Evolutionary conservation across 2,113 vertebrate species (phyloP).

Genomic region (Hipposideros armiger): DNA sequence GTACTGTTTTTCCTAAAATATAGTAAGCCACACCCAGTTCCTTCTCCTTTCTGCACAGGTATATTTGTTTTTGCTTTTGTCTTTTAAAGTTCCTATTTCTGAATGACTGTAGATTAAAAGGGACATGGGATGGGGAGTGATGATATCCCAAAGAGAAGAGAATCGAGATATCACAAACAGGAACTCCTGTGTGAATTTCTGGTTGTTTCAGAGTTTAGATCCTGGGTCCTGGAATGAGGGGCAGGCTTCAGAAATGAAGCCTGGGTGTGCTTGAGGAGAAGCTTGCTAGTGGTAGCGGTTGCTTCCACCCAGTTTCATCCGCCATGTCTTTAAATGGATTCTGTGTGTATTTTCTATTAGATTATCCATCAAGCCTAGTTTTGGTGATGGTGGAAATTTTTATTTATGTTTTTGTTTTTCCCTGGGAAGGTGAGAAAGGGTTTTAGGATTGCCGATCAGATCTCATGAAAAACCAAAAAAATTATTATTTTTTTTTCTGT

Average conservation of each 20-base stretch:
- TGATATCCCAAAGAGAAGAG: not conserved
- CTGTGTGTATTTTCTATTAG: not conserved
- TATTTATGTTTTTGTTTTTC: not conserved
- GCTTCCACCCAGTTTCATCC: not conserved
- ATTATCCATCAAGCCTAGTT: not conserved
- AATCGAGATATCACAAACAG: not conserved
- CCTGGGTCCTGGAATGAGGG: not conserved
- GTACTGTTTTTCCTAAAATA: not conserved
- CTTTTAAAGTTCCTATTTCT: not conserved
- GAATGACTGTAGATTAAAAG: not conserved
- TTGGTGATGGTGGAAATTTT: not conserved
- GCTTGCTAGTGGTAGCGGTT: not conserved
- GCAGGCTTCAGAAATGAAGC: not conserved
- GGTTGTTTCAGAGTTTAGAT: not conserved
- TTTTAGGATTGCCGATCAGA: not conserved
- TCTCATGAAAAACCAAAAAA: not conserved
- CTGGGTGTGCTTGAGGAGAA: not conserved
- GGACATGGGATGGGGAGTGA: not conserved
- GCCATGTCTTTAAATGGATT: accelerated
- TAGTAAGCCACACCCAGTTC: not conserved
- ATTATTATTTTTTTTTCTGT: not conserved
- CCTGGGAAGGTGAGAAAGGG: not conserved
- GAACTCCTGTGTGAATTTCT: no score
- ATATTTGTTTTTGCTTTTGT: not conserved
- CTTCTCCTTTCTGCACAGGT: not conserved